Evolutionary conservation across 2,888 invertebrate genomes (phyloP), one percentile per base, ranked within the genome.

Genomic region (Stomorhina lunata): DNA sequence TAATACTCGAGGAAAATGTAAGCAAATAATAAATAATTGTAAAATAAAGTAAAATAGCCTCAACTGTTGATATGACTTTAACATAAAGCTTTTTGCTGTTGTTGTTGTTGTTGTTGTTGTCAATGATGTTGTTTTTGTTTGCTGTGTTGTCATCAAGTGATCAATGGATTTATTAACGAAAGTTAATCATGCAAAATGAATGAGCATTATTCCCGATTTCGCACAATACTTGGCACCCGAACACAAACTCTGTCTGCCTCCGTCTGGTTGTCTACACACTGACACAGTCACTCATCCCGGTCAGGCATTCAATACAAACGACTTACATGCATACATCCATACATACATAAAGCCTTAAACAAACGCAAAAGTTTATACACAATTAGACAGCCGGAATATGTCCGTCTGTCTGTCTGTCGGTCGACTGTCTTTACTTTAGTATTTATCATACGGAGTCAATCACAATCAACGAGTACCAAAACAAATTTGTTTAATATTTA

Each of bases 131-230:
- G 22, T 40, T 61, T 48, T 65, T 71, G 48, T 57, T n/a, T 79
- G 79, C 37, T 59, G 59, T n/a, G n/a, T 55, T 76, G 68, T 76
- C 76, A 65, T 57, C 72, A 61, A 66, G 50, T 80, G 79, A 80
- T 80, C 79, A 80, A 80, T 80, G 66, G 72, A 80, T 80, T 80
- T 80, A 73, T 80, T 73, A 73, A 80, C 72, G 50, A 79, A 66
- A 80, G 72, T 80, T 73, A 80, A 80, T 80, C 79, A 73, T 68
- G 79, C 79, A 73, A 77, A 80, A 57, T 80, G 66, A 73, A 72
- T 73, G 79, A 72, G 50, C 79, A 73, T 80, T 80, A 73, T 73
- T 73, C 59, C 79, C 72, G 59, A 80, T 59, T 80, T 80, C 65
- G 61, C 59, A 73, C 79, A 79, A 59, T 66, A 79, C 40, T 72